These are phyloP conservation scores for Chauna torquata DNA, from an alignment of 2,113 vertebrate genomes.

Conservation along the genomic window DNA sequence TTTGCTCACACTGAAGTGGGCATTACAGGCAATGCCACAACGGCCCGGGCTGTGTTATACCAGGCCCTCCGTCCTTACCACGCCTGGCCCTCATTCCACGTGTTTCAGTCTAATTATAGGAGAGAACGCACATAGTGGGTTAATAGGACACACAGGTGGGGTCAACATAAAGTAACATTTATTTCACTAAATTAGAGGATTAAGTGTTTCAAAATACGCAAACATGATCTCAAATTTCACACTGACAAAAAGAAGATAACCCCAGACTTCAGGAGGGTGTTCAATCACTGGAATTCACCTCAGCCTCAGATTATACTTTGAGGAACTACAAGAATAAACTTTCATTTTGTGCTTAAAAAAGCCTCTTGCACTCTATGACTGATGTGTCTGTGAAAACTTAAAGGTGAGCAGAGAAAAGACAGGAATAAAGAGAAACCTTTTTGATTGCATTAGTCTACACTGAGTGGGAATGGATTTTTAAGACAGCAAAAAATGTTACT, in stretches of 20 bases:
- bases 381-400: background rate
- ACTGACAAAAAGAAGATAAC: background rate
- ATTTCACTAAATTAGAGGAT: background rate
- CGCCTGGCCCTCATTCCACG: background rate
- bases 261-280: accelerated
- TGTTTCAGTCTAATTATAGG: background rate
- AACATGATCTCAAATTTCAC: background rate
- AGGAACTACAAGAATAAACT: background rate
- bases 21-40: background rate
- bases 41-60: background rate
- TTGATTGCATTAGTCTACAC: background rate
- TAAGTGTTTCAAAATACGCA: background rate
- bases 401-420: background rate
- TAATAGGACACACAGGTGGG: background rate
- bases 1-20: background rate
- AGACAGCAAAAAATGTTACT: background rate
- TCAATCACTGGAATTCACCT: background rate
- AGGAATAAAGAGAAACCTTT: background rate
- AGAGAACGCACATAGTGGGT: background rate
- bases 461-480: background rate
- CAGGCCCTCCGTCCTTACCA: background rate
- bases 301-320: background rate
- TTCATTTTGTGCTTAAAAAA: background rate
- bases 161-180: background rate
- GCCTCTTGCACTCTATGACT: background rate